Base-by-base conservation (phyloP, 2,113 vertebrate species). In the Accipiter cooperii region DNA sequence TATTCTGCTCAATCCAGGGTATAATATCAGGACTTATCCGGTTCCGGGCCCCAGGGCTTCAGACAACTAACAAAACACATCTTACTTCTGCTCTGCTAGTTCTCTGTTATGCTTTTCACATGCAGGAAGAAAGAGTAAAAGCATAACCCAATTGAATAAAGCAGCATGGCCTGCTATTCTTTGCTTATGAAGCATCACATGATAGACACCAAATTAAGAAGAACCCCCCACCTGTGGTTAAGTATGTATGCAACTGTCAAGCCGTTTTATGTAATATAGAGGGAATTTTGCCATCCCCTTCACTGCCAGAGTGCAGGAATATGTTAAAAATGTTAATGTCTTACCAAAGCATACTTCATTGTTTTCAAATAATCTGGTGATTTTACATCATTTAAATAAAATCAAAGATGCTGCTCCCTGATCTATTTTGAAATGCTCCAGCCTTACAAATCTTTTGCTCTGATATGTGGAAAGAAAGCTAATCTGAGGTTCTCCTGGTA, bases 51-150 rank as follows among this genome's bases (percentile, higher is more conserved):
- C 98, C 97, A 97, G 98, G 98, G 98, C 98, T 98, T 99, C 98
- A 99, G 98, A 99, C 98, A 93, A 97, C 98, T 98, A 98, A 99
- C 99, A 99, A 99, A 99, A 99, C 98, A 98, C 98, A 93, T 98
- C 98, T 99, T 99, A 99, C 98, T 99, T 99, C 98, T 98, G 98
- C 98, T 99, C 98, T 98, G 98, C 97, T 98, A 98, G 97, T 78
- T 91, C 90, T 96, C 98, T 98, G 98, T 98, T 98, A 99, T 99
- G 98, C 98, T 98, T 98, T 99, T 98, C 98, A 99, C 98, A 98
- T n/a, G 96, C 98, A 98, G 98, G 98, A 98, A 98, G 97, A 97
- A 98, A 96, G 94, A 98, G 97, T 96, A 97, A 97, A 98, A 98
- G 96, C 94, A 97, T 97, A 98, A 98, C 96, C 95, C 97, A 94